A percentile compares a stretch with the other conserved stretches of the same genome.
Conservation (phyloP, 2,888 invertebrate species). For the Aplocera efformata region DNA sequence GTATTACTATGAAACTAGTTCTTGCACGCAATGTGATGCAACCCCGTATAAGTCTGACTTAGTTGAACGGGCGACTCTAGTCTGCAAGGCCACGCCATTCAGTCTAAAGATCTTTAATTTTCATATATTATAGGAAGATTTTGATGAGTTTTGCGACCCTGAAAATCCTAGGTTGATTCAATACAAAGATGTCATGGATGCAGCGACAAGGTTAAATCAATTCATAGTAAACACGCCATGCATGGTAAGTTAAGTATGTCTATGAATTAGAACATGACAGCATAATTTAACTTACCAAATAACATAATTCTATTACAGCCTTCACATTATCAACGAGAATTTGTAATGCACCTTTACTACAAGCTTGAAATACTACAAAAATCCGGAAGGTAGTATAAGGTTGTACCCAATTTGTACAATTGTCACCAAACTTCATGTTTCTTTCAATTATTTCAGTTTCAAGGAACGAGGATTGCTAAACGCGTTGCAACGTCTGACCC, state of each 20-base stretch:
- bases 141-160: slow-evolving; percentile 64
- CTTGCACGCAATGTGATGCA: too few species aligned
- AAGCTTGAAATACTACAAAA: slow-evolving; percentile 51
- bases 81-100: too few species aligned
- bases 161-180: slow-evolving; percentile 53
- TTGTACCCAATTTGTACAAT: too few species aligned
- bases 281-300: not conserved
- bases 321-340: slow-evolving; percentile 50
- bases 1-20: too few species aligned
- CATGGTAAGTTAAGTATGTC: slow-evolving; percentile 42
- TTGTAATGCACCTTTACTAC: slow-evolving; percentile 46
- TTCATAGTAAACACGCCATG: slow-evolving; percentile 48
- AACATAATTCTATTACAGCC: slow-evolving; percentile 37
- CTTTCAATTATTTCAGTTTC: slow-evolving; percentile 69
- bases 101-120: slow-evolving; percentile 34
- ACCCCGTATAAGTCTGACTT: too few species aligned
- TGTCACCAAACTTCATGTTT: not conserved
- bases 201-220: slow-evolving; percentile 39
- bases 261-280: not conserved
- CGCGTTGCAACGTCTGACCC: slow-evolving; percentile 77
- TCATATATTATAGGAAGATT: slow-evolving; percentile 53
- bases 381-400: slow-evolving; percentile 54
- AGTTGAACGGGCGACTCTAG: too few species aligned
- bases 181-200: slow-evolving; percentile 49
- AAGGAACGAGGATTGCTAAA: slow-evolving; percentile 87